Conservation (phyloP, 2,797 vertebrate species). For the Vipera ursinii region DNA sequence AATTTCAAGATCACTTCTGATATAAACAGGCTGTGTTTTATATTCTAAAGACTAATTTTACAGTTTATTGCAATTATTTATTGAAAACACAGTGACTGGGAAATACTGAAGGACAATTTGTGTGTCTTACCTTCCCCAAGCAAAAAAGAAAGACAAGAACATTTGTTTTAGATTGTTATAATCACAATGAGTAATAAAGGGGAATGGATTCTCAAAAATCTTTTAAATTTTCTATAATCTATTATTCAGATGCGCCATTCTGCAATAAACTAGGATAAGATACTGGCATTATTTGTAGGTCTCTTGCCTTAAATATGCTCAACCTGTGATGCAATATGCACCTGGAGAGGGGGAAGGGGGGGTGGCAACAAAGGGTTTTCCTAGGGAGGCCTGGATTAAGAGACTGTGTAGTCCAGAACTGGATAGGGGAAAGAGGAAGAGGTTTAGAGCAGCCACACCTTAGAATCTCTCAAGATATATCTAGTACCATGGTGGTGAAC, state of each 20-base stretch:
- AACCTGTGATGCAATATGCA: too few relatives aligned
- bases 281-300: not conserved
- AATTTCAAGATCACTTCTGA: not conserved
- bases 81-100: not conserved
- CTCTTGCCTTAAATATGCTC: not conserved
- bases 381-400: too few relatives aligned
- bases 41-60: not conserved
- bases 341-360: too few relatives aligned
- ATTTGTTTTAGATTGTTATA: not conserved
- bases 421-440: too few relatives aligned
- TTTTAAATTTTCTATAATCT: not conserved
- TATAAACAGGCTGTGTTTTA: not conserved
- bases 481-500: too few relatives aligned
- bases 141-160: not conserved
- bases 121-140: not conserved
- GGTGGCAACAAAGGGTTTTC: too few relatives aligned
- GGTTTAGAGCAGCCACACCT: too few relatives aligned
- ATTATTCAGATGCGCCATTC: not conserved
- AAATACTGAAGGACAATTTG: not conserved
- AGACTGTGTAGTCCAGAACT: too few relatives aligned
- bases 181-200: not conserved
- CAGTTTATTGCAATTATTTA: not conserved
- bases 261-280: not conserved
- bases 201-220: not conserved
- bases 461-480: too few relatives aligned